These are phyloP conservation scores for Lophotriccus pileatus DNA, from an alignment of 2,797 vertebrate species.

Conservation along the genomic window DNA sequence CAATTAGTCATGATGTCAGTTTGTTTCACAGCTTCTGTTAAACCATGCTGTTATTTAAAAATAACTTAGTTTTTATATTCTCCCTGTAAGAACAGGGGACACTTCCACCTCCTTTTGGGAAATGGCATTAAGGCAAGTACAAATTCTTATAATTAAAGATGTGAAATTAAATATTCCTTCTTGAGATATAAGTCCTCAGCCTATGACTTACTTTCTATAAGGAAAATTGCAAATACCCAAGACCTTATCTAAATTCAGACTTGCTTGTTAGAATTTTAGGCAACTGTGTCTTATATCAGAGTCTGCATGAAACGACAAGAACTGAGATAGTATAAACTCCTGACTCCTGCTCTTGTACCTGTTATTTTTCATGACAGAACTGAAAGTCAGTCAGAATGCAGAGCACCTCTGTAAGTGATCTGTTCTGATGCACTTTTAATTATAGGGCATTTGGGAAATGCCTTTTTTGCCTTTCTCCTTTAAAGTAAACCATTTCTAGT, in stretches of 20 bases:
- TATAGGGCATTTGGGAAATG: background rate
- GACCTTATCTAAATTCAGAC: background rate
- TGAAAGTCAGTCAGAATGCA: background rate
- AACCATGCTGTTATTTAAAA: background rate
- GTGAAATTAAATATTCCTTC: background rate
- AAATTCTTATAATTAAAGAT: background rate
- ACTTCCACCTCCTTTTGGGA: background rate
- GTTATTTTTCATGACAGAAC: background rate
- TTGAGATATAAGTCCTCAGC: background rate
- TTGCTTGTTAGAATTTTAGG: background rate
- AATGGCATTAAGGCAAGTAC: background rate
- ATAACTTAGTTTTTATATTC: background rate
- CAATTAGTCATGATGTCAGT: background rate
- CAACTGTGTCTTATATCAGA: background rate
- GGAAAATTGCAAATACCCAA: background rate
- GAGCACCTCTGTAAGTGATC: background rate
- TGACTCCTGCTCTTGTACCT: background rate
- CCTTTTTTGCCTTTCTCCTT: background rate
- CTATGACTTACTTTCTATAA: background rate
- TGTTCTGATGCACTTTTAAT: background rate
- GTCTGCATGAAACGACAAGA: background rate
- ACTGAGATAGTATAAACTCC: background rate
- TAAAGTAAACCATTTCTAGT: background rate
- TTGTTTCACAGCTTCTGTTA: conserved; percentile 12
- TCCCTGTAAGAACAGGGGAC: background rate